A percentile compares a stretch with the other conserved stretches of the same genome.
Evolutionary conservation across 2,888 invertebrate species (phyloP).

Genomic region (Amblyjoppa fuscipennis): DNA sequence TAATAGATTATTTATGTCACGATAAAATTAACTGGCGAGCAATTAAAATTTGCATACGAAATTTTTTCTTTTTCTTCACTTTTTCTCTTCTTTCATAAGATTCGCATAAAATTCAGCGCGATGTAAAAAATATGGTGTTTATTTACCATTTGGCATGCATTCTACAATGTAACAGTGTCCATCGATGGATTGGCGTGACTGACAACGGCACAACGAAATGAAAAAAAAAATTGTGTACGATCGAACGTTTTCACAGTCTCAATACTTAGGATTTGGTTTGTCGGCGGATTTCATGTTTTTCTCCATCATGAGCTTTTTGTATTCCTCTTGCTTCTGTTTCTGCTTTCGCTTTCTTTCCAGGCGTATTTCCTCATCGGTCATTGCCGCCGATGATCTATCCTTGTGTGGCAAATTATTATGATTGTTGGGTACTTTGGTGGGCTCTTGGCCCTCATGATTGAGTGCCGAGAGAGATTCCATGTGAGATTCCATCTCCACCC

Average conservation of each 20-base stretch:
- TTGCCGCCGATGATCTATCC: conserved; percentile 48
- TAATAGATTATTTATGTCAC: conserved; percentile 75
- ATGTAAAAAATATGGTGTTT: background rate
- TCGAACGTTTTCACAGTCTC: conserved; percentile 10
- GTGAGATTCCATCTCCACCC: background rate
- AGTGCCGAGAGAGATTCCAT: too few relatives aligned
- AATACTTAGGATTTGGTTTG: conserved; percentile 60
- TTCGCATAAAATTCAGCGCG: background rate
- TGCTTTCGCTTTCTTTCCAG: conserved; percentile 77
- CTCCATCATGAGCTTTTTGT: conserved; percentile 72
- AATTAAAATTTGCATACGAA: conserved; percentile 78
- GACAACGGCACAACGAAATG: background rate
- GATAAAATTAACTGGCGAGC: conserved; percentile 75
- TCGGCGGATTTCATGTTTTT: conserved; percentile 60
- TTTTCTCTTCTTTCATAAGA: background rate
- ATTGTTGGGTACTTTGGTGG: background rate
- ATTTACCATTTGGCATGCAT: background rate
- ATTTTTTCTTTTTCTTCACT: conserved; percentile 47
- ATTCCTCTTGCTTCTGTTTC: conserved; percentile 76
- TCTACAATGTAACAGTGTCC: background rate
- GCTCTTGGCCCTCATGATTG: conserved; percentile 23
- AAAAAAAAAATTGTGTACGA: background rate
- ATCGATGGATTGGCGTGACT: background rate
- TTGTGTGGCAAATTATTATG: conserved; percentile 44
- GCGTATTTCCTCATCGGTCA: conserved; percentile 69